Evolutionary conservation across 2,797 vertebrate genomes (phyloP).

Genomic region (Ispidina picta): DNA sequence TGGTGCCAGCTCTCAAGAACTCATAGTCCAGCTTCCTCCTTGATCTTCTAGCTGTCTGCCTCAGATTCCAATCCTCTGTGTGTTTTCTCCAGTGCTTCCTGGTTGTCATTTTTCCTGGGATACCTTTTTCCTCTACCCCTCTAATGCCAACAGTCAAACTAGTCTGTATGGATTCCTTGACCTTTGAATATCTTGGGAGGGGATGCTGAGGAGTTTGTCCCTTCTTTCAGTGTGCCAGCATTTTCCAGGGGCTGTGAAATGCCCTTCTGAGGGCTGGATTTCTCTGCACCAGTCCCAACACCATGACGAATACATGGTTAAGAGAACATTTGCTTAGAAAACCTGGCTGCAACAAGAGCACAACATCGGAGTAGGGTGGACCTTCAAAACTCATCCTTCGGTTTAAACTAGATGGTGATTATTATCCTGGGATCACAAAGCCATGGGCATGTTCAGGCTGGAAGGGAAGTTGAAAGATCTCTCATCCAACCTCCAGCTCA

Average conservation of each 20-base stretch:
- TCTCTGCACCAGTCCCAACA: not conserved
- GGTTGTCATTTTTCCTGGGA: not conserved
- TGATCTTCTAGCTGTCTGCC: not conserved
- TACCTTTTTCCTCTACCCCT: not conserved
- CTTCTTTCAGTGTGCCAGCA: not conserved
- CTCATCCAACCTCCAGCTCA: not conserved
- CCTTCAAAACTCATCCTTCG: not conserved
- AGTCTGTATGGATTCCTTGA: not conserved
- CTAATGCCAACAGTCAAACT: not conserved
- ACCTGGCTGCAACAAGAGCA: not conserved
- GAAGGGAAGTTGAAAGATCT: not conserved
- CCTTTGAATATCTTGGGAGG: not conserved
- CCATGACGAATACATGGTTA: not conserved
- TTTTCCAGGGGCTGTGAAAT: not conserved
- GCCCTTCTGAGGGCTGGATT: fast-evolving
- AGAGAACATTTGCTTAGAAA: not conserved
- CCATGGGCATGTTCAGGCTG: fast-evolving
- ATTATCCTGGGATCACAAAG: not conserved
- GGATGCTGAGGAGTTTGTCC: not conserved
- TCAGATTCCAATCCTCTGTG: not conserved
- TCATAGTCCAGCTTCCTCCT: not conserved
- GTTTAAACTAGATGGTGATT: not conserved
- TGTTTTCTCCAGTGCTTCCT: not conserved
- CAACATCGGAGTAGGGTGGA: not conserved
- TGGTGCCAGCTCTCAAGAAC: not conserved